Evolutionary conservation across 2,113 vertebrate genomes (phyloP), one percentile per base, ranked within the genome.

Genomic region (Oriolus oriolus): DNA sequence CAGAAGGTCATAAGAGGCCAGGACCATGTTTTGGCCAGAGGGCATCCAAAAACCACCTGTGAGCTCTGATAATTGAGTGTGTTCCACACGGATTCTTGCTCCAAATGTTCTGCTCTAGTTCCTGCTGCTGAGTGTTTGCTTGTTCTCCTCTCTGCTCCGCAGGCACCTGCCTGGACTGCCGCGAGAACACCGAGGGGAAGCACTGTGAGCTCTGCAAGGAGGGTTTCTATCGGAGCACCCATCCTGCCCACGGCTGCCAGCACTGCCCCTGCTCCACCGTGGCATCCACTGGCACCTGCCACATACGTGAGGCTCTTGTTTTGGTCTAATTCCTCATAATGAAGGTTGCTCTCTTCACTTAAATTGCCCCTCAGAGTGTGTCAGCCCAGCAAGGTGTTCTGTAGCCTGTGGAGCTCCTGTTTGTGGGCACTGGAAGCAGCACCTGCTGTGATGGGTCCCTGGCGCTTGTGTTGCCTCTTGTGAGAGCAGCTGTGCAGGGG

Each of bases 161-260:
- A 99, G 99, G 99, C 91, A 75, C 91, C 95, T 99, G 99, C 97
- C 90, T 98, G 96, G 98, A 98, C 92, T 99, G 99, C 96, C 98
- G 98, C 92, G 98, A 97, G 9, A 99, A 99, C 97, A 99, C 98
- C 1, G 93, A 98, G 96, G 99, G 99, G 60, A 50, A 92, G 64
- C 98, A 98, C 97, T 99, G 99, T 65, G 99, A 99, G 97, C 98
- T 98, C 94, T 99, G 99, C 96, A 98, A 97, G 95, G 97, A 98
- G 17, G 97, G 97, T 31, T 99, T 98, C 97, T 99, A 98, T 96
- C 98, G 80, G 56, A 97, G 93, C 66, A 33, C 84, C 20, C 75
- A 75, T 3, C 90, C 79, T 76, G 70, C 83, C 26, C 96, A 97
- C 4, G 53, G 93, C 95, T 99, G 99, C 92, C 94, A 95, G 28